Conservation (phyloP, 2,113 vertebrate genomes). For the Hipposideros armiger region DNA sequence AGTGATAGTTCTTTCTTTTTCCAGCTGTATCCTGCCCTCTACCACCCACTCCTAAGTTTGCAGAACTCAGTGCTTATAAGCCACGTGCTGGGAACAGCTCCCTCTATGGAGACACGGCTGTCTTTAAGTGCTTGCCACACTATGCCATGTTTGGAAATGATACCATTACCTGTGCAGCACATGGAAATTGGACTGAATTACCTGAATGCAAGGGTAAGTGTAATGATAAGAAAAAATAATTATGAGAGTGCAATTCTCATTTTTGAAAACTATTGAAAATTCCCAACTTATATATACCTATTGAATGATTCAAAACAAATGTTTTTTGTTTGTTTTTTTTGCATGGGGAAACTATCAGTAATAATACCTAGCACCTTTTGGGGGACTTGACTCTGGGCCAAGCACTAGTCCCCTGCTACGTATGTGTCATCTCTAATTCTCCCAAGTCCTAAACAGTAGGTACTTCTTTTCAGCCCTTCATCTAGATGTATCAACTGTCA, state of each 20-base stretch:
- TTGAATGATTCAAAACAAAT: background rate
- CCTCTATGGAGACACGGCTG: slow-evolving; percentile 83
- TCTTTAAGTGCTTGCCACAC: slow-evolving; percentile 89
- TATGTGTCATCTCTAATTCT: background rate
- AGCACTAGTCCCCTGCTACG: background rate
- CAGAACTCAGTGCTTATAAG: slow-evolving; percentile 84
- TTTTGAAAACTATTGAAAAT: background rate
- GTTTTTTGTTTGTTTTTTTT: background rate
- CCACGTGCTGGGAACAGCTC: slow-evolving; percentile 76
- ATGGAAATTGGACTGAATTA: slow-evolving; percentile 91
- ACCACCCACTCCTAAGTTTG: slow-evolving; percentile 87
- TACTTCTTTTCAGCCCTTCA: background rate
- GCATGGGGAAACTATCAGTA: no score
- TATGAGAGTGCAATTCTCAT: background rate
- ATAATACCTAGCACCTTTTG: background rate
- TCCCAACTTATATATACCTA: no score
- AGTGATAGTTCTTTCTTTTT: slow-evolving; percentile 28
- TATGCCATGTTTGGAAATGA: slow-evolving; percentile 89
- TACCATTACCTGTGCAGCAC: slow-evolving; percentile 87
- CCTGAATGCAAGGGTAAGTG: slow-evolving; percentile 92
- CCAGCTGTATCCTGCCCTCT: slow-evolving; percentile 90
- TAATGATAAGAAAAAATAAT: background rate
- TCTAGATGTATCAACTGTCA: background rate
- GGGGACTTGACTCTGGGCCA: background rate
- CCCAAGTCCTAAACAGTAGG: background rate